Evolutionary conservation across 2,797 vertebrate species (phyloP).

Genomic region (Tenualosa ilisha): DNA sequence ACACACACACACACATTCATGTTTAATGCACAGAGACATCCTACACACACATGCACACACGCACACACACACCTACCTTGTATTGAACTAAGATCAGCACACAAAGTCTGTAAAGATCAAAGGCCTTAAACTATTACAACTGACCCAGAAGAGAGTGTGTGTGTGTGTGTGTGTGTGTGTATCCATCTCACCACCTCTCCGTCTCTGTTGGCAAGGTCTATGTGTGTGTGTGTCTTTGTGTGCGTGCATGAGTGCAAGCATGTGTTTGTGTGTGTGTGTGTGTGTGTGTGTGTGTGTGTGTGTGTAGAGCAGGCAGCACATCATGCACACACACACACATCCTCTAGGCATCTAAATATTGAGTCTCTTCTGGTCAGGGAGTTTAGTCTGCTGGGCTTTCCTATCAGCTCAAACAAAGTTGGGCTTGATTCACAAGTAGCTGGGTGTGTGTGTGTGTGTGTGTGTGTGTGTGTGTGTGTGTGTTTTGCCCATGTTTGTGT

Average conservation of each 20-base stretch:
- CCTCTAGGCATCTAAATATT: neutral
- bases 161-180: no score
- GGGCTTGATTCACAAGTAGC: neutral
- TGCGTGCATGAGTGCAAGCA: no score
- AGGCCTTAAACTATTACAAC: neutral
- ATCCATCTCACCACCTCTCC: no score
- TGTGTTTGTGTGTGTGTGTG: neutral
- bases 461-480: neutral
- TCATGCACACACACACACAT: neutral
- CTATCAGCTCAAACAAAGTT: slow-evolving; percentile 29
- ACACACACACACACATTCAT: neutral
- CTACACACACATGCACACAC: neutral
- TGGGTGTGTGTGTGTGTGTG: neutral
- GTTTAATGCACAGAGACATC: neutral
- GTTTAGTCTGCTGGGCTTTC: neutral
- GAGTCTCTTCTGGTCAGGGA: neutral
- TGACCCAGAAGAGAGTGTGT: neutral
- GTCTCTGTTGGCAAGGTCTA: no score
- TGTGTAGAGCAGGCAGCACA: neutral
- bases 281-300: slow-evolving; percentile 1
- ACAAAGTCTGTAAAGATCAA: neutral
- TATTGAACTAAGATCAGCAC: neutral
- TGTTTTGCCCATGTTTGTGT: neutral
- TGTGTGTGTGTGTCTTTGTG: no score
- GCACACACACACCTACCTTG: neutral